A percentile compares a stretch with the other conserved stretches of the same genome.
phyloP scores from a whole-genome alignment of 2,888 invertebrate genomes.

The Strigamia crassipes region DNA sequence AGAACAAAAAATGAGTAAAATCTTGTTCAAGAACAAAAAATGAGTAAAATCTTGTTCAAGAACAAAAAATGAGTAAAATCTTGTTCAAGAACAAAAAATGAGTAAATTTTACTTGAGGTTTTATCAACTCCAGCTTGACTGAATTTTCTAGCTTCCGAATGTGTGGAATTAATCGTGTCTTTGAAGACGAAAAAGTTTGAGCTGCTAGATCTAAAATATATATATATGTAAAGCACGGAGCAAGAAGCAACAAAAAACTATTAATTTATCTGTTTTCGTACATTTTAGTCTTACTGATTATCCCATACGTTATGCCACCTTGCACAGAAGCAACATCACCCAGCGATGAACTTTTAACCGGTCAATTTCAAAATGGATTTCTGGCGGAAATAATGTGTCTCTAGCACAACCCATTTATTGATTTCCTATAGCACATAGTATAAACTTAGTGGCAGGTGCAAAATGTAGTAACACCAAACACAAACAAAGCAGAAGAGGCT shows the following conservation, averaged over 20 bases:
- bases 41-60: too few species aligned
- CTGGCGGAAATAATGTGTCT: background rate
- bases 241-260: too few species aligned
- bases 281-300: background rate
- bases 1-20: too few species aligned
- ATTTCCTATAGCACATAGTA: background rate
- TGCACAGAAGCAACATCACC: background rate
- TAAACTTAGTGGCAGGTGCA: background rate
- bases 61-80: too few species aligned
- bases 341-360: background rate
- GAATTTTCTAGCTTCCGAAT: background rate
- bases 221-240: too few species aligned
- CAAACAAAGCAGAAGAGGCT: background rate
- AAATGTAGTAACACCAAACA: background rate
- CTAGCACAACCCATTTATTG: background rate
- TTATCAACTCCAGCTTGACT: background rate
- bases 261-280: background rate
- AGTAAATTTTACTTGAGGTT: background rate
- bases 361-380: slow-evolving; percentile 17
- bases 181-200: too few species aligned
- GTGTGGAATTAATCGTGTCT: too few species aligned
- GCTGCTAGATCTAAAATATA: too few species aligned
- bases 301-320: background rate
- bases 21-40: too few species aligned
- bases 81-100: too few species aligned